Percentiles rank a stretch among this genome's conserved stretches.
These are phyloP conservation scores for Hystrix cristata DNA, from an alignment of 2,113 vertebrate species.

Conservation along the genomic window DNA sequence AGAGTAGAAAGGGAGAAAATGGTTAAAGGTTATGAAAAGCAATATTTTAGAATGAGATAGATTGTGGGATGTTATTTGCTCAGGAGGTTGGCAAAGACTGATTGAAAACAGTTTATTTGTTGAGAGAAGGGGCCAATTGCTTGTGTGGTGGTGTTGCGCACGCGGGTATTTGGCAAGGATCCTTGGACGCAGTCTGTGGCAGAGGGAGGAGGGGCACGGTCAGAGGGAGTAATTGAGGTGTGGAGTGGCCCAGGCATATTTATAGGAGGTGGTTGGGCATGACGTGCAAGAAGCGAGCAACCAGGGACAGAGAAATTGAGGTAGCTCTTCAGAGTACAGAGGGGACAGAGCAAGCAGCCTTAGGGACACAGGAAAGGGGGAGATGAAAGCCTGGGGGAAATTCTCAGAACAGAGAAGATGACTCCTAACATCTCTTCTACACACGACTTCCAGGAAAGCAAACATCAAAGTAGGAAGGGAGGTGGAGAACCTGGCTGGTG, in stretches of 20 bases:
- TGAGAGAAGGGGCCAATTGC: neutral
- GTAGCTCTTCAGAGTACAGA: neutral
- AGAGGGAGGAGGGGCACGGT: neutral
- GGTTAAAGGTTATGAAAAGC: slow-evolving; percentile 74
- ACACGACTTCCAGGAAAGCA: neutral
- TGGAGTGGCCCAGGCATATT: fast-evolving
- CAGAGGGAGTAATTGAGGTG: neutral
- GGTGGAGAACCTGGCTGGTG: neutral
- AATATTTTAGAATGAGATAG: slow-evolving; percentile 63
- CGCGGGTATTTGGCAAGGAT: neutral
- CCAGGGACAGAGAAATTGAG: neutral
- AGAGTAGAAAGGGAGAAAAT: slow-evolving; percentile 36
- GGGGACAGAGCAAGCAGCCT: neutral
- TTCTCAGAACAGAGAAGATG: neutral
- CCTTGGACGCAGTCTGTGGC: neutral
- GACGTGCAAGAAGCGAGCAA: neutral
- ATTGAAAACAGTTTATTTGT: slow-evolving; percentile 69
- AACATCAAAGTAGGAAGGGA: neutral
- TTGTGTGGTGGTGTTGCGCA: neutral
- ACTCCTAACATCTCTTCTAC: neutral
- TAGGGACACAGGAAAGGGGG: neutral
- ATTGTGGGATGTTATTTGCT: slow-evolving; percentile 59
- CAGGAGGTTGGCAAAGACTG: neutral
- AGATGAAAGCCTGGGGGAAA: neutral
- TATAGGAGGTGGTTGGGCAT: neutral